These are phyloP conservation scores for Myiothlypis chrysogaster DNA, from an alignment of 2,797 vertebrate genomes.

Conservation along the genomic window DNA sequence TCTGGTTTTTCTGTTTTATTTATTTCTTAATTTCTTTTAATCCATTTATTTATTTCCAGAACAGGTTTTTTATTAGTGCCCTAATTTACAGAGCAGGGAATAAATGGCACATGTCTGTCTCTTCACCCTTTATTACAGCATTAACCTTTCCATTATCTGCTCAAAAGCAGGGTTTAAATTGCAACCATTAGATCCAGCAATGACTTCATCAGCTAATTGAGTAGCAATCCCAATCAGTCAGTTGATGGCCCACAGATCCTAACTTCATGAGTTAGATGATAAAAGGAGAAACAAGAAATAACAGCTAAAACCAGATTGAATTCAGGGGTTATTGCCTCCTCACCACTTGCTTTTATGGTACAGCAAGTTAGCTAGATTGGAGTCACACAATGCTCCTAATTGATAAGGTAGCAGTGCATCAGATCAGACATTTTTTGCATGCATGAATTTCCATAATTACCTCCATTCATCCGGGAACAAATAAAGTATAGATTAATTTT, in stretches of 20 bases:
- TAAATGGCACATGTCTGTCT: not conserved
- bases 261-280: not conserved
- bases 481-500: not conserved
- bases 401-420: not conserved
- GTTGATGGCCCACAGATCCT: not conserved
- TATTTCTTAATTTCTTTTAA: not conserved
- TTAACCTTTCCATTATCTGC: not conserved
- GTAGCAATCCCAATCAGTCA: not conserved
- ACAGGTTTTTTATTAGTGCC: not conserved
- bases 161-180: not conserved
- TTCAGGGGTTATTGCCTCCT: not conserved
- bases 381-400: not conserved
- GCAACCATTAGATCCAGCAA: not conserved
- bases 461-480: not conserved
- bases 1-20: accelerated
- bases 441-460: not conserved
- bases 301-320: not conserved
- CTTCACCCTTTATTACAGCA: not conserved
- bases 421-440: not conserved
- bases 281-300: not conserved
- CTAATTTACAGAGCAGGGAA: not conserved
- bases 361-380: not conserved
- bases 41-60: not conserved
- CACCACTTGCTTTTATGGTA: not conserved
- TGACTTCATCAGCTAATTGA: not conserved